Evolutionary conservation across 1,140 invertebrate genomes (phyloP).

Genomic region (Microplitis mediator): DNA sequence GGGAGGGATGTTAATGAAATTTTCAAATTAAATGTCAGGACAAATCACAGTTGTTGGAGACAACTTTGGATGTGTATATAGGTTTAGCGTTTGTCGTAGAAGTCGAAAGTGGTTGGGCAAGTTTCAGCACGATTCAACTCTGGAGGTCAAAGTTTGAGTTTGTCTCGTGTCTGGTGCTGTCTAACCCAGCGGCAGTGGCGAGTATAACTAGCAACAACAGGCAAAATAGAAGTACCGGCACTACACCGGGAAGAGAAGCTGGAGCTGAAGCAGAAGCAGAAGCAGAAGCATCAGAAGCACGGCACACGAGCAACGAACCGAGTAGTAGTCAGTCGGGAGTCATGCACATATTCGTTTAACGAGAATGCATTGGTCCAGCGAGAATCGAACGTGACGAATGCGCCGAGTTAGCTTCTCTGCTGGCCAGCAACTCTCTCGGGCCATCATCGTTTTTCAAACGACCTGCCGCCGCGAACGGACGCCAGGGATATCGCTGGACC

Average conservation of each 20-base stretch:
- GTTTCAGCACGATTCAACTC: neutral
- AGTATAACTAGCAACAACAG: slow-evolving; percentile 9
- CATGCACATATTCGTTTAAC: slow-evolving; percentile 21
- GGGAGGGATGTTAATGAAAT: slow-evolving; percentile 4
- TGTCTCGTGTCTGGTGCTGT: neutral
- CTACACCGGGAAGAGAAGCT: neutral
- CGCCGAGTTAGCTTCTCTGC: neutral
- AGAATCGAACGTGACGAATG: slow-evolving; percentile 28
- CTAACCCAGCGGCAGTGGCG: neutral
- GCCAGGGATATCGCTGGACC: neutral
- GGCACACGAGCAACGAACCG: neutral
- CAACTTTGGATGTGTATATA: slow-evolving; percentile 1
- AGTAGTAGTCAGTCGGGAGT: slow-evolving; percentile 1
- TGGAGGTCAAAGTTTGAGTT: slow-evolving; percentile 6
- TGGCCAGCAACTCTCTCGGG: slow-evolving; percentile 8
- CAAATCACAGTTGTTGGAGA: slow-evolving; percentile 22
- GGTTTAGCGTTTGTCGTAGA: neutral
- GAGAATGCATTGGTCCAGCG: slow-evolving; percentile 23
- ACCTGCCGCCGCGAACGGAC: neutral
- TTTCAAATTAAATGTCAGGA: slow-evolving; percentile 5
- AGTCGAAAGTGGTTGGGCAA: slow-evolving; percentile 17
- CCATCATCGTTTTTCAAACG: slow-evolving; percentile 13
- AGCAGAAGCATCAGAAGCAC: neutral
- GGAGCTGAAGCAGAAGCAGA: neutral
- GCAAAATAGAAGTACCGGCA: neutral